phyloP scores from a whole-genome alignment of 1,140 invertebrate genomes.

The Pseudomyrmex flavicornis region DNA sequence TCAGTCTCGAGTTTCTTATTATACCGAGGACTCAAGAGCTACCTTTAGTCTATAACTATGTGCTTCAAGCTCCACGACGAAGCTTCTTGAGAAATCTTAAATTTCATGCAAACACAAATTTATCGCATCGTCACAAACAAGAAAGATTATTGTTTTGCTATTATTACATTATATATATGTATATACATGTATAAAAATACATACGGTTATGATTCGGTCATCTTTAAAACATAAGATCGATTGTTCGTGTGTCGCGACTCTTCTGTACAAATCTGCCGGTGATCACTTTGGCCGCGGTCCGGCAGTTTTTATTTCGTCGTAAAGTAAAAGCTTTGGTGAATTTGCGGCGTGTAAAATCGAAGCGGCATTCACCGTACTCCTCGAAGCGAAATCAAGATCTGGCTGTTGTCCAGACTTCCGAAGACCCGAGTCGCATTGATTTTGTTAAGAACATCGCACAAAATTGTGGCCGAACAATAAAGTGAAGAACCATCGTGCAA shows the following conservation, averaged over 20 bases:
- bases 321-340: slow-evolving; percentile 67
- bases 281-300: slow-evolving; percentile 63
- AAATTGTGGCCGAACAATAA: slow-evolving; percentile 50
- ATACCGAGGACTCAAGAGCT: slow-evolving; percentile 66
- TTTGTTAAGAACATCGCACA: slow-evolving; percentile 62
- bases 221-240: not conserved
- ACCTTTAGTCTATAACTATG: slow-evolving; percentile 21
- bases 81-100: slow-evolving; percentile 60
- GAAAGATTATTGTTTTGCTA: slow-evolving; percentile 14
- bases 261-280: slow-evolving; percentile 30
- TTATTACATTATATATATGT: no score
- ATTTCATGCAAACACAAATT: slow-evolving; percentile 72
- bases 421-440: slow-evolving; percentile 63
- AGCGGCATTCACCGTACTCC: slow-evolving; percentile 43
- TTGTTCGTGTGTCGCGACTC: not conserved
- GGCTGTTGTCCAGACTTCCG: slow-evolving; percentile 67
- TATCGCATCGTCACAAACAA: slow-evolving; percentile 60
- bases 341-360: slow-evolving; percentile 58
- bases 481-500: slow-evolving; percentile 2
- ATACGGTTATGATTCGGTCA: not conserved
- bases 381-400: slow-evolving; percentile 59
- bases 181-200: no score
- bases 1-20: slow-evolving; percentile 78
- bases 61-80: slow-evolving; percentile 44
- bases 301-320: slow-evolving; percentile 46